Evolutionary conservation across 2,797 vertebrate species (phyloP).

Genomic region (Diplodus puntazzo): DNA sequence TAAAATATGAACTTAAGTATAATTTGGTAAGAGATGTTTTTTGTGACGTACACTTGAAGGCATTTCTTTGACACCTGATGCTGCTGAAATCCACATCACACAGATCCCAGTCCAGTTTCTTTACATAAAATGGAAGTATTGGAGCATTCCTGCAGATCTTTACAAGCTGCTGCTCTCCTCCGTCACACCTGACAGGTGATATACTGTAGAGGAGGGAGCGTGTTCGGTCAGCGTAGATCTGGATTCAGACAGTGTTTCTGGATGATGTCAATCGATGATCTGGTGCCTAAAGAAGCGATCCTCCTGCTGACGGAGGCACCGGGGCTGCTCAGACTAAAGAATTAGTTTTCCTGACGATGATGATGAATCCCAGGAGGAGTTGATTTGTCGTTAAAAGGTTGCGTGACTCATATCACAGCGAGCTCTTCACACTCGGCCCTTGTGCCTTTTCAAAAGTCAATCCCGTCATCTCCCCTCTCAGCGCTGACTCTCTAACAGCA

Average conservation of each 20-base stretch:
- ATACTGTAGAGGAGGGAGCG: background rate
- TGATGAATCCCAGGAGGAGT: no score
- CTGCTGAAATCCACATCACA: slow-evolving; percentile 50
- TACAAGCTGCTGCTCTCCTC: background rate
- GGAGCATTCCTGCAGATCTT: background rate
- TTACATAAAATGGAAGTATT: slow-evolving; percentile 6
- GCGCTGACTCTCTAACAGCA: slow-evolving; percentile 36
- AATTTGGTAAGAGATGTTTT: slow-evolving; percentile 35
- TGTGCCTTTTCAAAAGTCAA: slow-evolving; percentile 63
- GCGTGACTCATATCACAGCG: slow-evolving; percentile 1
- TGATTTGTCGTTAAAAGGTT: background rate
- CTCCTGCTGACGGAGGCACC: slow-evolving; percentile 43
- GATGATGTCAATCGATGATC: slow-evolving; percentile 19
- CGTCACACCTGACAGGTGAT: background rate
- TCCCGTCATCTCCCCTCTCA: slow-evolving; percentile 15
- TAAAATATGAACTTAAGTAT: slow-evolving; percentile 27
- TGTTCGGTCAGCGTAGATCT: background rate
- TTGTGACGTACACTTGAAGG: slow-evolving; percentile 50
- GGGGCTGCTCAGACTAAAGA: slow-evolving; percentile 26
- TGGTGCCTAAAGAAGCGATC: slow-evolving; percentile 44
- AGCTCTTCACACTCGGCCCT: slow-evolving; percentile 36
- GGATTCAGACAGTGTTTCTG: slow-evolving; percentile 25
- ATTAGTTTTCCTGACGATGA: no score
- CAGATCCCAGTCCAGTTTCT: background rate
- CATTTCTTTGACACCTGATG: slow-evolving; percentile 35